phyloP scores from a whole-genome alignment of 2,888 invertebrate genomes.

The Tipula confusa region DNA sequence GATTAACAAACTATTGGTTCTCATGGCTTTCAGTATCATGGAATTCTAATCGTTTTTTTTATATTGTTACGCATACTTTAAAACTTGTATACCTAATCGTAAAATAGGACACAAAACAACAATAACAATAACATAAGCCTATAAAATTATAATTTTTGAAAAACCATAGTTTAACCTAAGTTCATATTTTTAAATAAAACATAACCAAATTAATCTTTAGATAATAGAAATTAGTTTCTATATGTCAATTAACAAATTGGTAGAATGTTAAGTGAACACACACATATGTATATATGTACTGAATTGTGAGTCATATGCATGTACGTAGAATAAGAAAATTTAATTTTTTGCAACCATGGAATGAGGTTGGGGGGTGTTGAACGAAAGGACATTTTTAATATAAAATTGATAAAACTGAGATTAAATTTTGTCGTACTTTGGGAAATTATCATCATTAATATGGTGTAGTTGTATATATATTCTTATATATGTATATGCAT shows the following conservation, averaged over 20 bases:
- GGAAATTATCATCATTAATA: neutral
- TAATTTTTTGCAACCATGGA: neutral
- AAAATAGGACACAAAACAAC: too few species aligned
- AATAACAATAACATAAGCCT: too few species aligned
- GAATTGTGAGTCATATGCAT: neutral
- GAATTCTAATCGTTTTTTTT: too few species aligned
- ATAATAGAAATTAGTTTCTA: conserved; percentile 20
- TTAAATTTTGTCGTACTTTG: neutral
- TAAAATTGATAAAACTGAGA: neutral
- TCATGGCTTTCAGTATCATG: too few species aligned
- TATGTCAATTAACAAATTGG: conserved; percentile 8
- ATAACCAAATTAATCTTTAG: neutral
- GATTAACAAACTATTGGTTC: too few species aligned
- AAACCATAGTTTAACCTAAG: neutral
- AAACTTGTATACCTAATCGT: too few species aligned
- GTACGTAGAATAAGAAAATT: neutral
- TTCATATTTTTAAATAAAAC: neutral
- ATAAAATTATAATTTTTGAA: too few species aligned
- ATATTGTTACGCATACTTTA: too few species aligned
- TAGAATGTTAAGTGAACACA: neutral
- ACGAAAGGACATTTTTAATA: neutral
- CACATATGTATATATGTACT: neutral
- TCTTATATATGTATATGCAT: neutral
- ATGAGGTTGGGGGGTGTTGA: neutral
- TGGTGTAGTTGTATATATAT: too few species aligned